These are phyloP conservation scores for Drosophila lini DNA, from an alignment of 1,140 invertebrate genomes.

Conservation along the genomic window DNA sequence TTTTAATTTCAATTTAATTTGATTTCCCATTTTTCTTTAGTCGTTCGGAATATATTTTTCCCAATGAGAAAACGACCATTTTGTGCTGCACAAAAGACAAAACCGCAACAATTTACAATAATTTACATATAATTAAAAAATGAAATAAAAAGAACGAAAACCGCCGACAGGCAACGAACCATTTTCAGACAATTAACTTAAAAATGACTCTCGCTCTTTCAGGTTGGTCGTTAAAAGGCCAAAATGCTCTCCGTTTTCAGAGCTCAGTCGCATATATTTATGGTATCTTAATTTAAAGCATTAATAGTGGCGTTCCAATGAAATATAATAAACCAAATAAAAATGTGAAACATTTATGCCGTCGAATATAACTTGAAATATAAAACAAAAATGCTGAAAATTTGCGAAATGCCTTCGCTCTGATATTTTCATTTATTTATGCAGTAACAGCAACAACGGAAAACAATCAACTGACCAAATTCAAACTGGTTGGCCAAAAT, in stretches of 20 bases:
- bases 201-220: constrained; percentile 47
- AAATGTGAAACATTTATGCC: constrained; percentile 18
- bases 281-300: neutral
- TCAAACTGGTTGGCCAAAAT: constrained; percentile 52
- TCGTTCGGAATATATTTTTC: neutral
- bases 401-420: constrained; percentile 1
- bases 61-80: constrained; percentile 10
- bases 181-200: constrained; percentile 69
- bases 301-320: constrained; percentile 5
- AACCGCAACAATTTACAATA: constrained; percentile 73
- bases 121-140: constrained; percentile 73
- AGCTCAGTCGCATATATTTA: constrained; percentile 14
- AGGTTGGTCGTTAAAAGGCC: constrained; percentile 20
- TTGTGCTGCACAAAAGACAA: constrained; percentile 39
- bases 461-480: constrained; percentile 70
- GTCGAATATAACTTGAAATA: neutral
- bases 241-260: constrained; percentile 1
- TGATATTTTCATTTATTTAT: constrained; percentile 46
- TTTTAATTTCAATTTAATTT: neutral
- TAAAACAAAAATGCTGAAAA: constrained; percentile 8
- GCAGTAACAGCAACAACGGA: constrained; percentile 30
- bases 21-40: neutral
- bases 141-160: constrained; percentile 27
- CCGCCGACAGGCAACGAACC: constrained; percentile 29
- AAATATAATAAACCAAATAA: constrained; percentile 53